Evolutionary conservation across 1,140 invertebrate genomes (phyloP), one percentile per base, ranked within the genome.

Genomic region (Lepidurus packardi): DNA sequence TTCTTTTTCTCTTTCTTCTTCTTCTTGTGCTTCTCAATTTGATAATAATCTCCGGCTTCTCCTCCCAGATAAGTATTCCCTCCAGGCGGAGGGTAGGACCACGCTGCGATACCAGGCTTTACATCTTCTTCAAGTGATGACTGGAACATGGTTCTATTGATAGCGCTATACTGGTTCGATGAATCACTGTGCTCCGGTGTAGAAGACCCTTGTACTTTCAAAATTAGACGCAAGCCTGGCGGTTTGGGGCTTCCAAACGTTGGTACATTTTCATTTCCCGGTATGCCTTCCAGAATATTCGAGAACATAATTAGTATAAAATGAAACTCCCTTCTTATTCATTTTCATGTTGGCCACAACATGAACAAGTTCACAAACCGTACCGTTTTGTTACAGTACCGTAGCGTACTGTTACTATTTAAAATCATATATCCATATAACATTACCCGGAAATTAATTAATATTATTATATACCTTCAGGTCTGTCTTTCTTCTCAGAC

Each of bases 1-100:
- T 87, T 87, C 78, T 91, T 89, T 82, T 91, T 91, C 82, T 92
- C 92, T 83, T 92, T 93, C 82, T 92, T 92, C 83, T 92, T 92
- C 82, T 92, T 92, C 80, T 92, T 92, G 1, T 84, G 81, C 75
- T 82, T 81, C 65, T 83, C 83, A 45, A 80, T 81, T 78, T 80
- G 79, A 73, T 82, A 80, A 53, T 76, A 74, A 21, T 81, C 78
- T 78, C 77, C 74, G 78, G 80, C 10, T 79, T 78, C 65, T 78
- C 74, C 13, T 7, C 43, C 76, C 7, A 24, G 34, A 11, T 53
- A 24, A 73, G 53, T 45, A 13, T n/a, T 65, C 25, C 21, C 16
- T 11, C 34, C 43, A 43, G 21, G 41, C 24, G 73, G 43, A 7
- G 77, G 21, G 73, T 65, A 65, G 13, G 73, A 41, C 34, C 74